Evolutionary conservation across 2,888 invertebrate genomes (phyloP).

Genomic region (Pteria penguin): DNA sequence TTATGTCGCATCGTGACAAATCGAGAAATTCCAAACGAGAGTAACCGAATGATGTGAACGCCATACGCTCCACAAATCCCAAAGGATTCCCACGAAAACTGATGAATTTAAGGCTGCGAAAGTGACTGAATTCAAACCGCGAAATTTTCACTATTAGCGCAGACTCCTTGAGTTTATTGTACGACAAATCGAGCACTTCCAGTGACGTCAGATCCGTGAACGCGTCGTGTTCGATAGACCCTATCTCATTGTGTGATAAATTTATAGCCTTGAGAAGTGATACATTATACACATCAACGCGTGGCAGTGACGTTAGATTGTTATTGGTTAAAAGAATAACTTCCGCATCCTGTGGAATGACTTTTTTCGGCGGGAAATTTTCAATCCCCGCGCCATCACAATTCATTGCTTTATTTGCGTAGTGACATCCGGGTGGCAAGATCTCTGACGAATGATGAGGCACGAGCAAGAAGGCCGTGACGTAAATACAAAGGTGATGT

Average conservation of each 20-base stretch:
- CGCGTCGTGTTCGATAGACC: slow-evolving; percentile 11
- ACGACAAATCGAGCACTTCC: slow-evolving; percentile 32
- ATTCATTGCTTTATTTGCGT: no score
- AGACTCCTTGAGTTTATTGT: slow-evolving; percentile 30
- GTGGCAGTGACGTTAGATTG: no score
- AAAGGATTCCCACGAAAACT: slow-evolving; percentile 32
- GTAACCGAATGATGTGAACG: slow-evolving; percentile 27
- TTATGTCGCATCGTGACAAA: slow-evolving; percentile 24
- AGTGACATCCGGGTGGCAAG: no score
- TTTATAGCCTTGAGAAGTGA: background rate
- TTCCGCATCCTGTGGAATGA: no score
- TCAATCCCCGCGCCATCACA: no score
- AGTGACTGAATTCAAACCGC: slow-evolving; percentile 30
- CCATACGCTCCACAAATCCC: slow-evolving; percentile 22
- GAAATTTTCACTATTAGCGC: slow-evolving; percentile 12
- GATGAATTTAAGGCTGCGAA: slow-evolving; percentile 12
- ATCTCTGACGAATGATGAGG: no score
- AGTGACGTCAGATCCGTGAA: slow-evolving; percentile 23
- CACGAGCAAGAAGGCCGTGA: no score
- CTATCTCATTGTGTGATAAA: slow-evolving; percentile 29
- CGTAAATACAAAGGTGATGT: no score
- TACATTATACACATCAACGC: background rate
- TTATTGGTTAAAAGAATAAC: no score
- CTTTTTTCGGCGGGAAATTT: no score
- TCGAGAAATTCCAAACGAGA: slow-evolving; percentile 27